Evolutionary conservation across 2,888 invertebrate species (phyloP), one percentile per base, ranked within the genome.

Genomic region (Xylota sylvarum): DNA sequence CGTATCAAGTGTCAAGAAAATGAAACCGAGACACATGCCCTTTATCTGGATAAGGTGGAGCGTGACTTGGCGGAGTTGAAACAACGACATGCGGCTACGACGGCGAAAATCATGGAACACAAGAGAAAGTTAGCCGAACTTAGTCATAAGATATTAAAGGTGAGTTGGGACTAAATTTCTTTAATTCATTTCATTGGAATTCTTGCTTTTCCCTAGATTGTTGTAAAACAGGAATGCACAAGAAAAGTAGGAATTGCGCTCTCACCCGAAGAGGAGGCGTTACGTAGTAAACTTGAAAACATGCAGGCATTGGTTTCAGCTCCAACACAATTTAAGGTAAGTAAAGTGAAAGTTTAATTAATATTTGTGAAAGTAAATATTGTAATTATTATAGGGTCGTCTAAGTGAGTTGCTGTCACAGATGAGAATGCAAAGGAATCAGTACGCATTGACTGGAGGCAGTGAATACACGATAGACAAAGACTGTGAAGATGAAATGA

Each of bases 321-420:
- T 12, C 98, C 98, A 35, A 97, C 98, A 48, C 97, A 98, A 89
- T 97, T 97, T 90, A 98, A 98, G 93, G 97, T 97, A 89, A 77
- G 69, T 27, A 17, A 19, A 64, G 9, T 55, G 43, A 43, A 40
- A 4, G n/a, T 55, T 35, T 40, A 46, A 17, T 4, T 12, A 43
- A 5, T n/a, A 4, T n/a, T 46, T 23, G 23, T 10, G 19, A 10
- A 19, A 23, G 10, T 43, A 14, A 14, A 5, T 23, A 12, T 10
- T 67, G 83, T 32, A 55, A 55, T 14, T 9, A 17, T 84, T 88
- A 65, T 74, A 96, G 96, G 98, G 98, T 79, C 96, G 98, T 70
- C 94, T 98, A 74, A 97, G 97, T 92, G 98, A 98, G 93, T 93
- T 98, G 89, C 93, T 98, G 88, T 97, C 98, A 14, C 97, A 97